Base-by-base conservation (phyloP, 2,797 vertebrate genomes). In the Oophaga sylvatica region DNA sequence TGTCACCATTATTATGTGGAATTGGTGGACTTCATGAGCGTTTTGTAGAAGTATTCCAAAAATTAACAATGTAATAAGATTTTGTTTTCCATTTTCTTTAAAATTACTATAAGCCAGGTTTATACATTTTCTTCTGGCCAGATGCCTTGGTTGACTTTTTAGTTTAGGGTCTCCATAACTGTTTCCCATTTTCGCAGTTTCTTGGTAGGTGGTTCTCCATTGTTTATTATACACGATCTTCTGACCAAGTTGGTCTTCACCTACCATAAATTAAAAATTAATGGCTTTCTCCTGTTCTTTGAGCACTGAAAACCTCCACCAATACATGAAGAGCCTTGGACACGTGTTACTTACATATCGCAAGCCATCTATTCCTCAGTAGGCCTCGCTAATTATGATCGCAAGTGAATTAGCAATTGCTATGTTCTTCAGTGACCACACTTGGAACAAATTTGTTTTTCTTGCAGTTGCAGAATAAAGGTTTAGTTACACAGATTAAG, bases 371-470 rank as follows among this genome's bases (percentile, higher is more conserved):
- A 75, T 48, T 65, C 11, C n/a, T 17, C 35, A 75, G 59, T 76
- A 87, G 68, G 63, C 70, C 4, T 70, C 20, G 31, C 16, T 81
- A 67, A 85, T 68, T 78, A 91, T 81, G 73, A 17, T 57, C 87
- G 86, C 88, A 92, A 91, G 90, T 84, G 0, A 90, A 65, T 91
- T 68, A 88, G 85, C 90, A 89, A 87, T 16, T 87, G 89, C 60
- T 10, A 60, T 92, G 91, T 86, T 88, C 90, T 91, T 89, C 89
- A 90, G 87, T 71, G 91, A 81, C 90, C 79, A 29, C 90, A 22
- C 19, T 86, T 81, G 87, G 75, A 84, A 31, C 15, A 70, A 88
- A 89, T 80, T 78, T 89, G 81, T 1, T 70, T 91, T 17, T 87
- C 90, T 89, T 89, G 85, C 86, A 60, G 88, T 75, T 90, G 84